Conservation (phyloP, 2,113 vertebrate species). For the Bungarus multicinctus region DNA sequence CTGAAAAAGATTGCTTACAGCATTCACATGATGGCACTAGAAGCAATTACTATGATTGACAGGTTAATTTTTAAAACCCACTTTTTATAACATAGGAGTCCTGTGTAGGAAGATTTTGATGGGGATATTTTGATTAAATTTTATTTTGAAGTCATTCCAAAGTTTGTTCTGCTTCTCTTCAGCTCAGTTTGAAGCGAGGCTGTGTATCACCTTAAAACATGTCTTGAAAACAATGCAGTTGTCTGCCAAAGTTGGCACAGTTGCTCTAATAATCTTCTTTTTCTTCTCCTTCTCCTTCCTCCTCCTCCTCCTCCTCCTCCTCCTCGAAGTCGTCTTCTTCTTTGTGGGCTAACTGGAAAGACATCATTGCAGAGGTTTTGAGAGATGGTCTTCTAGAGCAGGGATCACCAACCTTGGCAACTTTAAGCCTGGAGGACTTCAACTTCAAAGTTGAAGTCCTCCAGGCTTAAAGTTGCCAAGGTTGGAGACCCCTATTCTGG, state of each 20-base stretch:
- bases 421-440: too few relatives aligned
- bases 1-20: neutral
- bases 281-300: too few relatives aligned
- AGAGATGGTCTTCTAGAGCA: neutral
- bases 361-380: neutral
- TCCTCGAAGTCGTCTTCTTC: neutral
- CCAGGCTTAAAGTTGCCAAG: too few relatives aligned
- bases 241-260: neutral
- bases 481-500: too few relatives aligned
- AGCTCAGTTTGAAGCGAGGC: neutral
- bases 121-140: neutral
- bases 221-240: neutral
- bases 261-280: neutral
- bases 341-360: conserved; percentile 8
- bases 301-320: too few relatives aligned
- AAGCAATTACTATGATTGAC: neutral
- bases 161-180: neutral
- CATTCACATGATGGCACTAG: neutral
- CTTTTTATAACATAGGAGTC: neutral
- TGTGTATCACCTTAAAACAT: neutral
- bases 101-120: neutral
- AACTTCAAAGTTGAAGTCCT: too few relatives aligned
- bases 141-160: neutral
- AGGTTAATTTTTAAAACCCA: neutral
- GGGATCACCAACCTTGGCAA: too few relatives aligned